These are phyloP conservation scores for Cremastinae sp. DNA, from an alignment of 2,888 invertebrate genomes.

Conservation along the genomic window DNA sequence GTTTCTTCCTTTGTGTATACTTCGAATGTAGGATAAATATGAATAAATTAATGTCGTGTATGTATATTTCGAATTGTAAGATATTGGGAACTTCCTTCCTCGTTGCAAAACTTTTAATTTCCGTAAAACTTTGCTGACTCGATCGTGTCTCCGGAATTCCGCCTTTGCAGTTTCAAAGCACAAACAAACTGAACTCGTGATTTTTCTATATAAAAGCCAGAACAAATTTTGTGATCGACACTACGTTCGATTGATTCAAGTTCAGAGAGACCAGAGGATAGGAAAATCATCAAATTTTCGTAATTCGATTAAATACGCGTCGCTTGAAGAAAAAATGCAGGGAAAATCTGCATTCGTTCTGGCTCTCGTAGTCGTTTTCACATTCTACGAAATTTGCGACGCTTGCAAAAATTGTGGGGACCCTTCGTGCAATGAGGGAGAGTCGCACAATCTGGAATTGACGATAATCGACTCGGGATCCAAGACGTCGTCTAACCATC, in stretches of 20 bases:
- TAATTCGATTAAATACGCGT: not conserved
- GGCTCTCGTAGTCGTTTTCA: conserved; percentile 41
- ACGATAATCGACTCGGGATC: conserved; percentile 4
- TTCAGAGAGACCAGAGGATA: not conserved
- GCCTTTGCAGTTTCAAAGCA: conserved; percentile 15
- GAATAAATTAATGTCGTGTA: no score
- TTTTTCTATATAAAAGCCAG: conserved; percentile 40
- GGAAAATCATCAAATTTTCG: not conserved
- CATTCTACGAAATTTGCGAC: conserved; percentile 6
- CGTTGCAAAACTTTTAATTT: not conserved
- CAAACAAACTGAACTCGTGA: not conserved
- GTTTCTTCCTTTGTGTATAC: no score
- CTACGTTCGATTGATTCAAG: conserved; percentile 1
- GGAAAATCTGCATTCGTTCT: conserved; percentile 46
- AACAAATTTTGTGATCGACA: not conserved
- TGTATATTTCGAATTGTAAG: no score
- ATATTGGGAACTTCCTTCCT: no score
- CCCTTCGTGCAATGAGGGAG: conserved; percentile 10
- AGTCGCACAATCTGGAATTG: conserved; percentile 8
- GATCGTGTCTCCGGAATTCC: not conserved
- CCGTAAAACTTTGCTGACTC: not conserved
- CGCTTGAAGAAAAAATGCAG: conserved; percentile 35
- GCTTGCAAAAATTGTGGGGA: conserved; percentile 40
- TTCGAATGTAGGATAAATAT: no score
- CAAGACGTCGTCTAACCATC: not conserved